phyloP scores from a whole-genome alignment of 2,888 invertebrate genomes.

The Mycalesis mineus region DNA sequence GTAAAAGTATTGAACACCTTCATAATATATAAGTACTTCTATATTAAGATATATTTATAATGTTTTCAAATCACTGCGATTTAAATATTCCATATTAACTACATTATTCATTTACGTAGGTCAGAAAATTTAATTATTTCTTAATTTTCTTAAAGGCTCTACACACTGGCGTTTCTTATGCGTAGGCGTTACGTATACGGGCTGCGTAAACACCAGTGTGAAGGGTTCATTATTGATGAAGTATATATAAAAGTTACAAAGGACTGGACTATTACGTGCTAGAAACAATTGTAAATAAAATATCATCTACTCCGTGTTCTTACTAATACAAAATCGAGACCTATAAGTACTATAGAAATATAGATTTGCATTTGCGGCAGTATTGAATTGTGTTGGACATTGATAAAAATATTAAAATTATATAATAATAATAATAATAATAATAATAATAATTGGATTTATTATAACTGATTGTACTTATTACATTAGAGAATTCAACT shows the following conservation, averaged over 20 bases:
- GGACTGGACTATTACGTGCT: slow-evolving; percentile 18
- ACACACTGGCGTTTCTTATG: too few species aligned
- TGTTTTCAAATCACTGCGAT: slow-evolving; percentile 30
- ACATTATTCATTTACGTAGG: slow-evolving; percentile 18
- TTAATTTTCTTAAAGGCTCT: background rate
- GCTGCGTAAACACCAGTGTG: too few species aligned
- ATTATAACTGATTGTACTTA: slow-evolving; percentile 66
- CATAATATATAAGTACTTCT: slow-evolving; percentile 11
- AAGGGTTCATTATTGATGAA: background rate
- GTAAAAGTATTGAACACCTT: slow-evolving; percentile 32
- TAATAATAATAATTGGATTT: slow-evolving; percentile 12
- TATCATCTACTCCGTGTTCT: slow-evolving; percentile 8
- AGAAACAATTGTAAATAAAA: slow-evolving; percentile 21
- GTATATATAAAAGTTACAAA: slow-evolving; percentile 18
- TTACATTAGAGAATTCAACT: slow-evolving; percentile 61
- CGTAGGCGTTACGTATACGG: too few species aligned
- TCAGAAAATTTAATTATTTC: background rate
- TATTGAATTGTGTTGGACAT: slow-evolving; percentile 19
- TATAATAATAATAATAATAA: slow-evolving; percentile 12
- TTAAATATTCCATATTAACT: slow-evolving; percentile 18
- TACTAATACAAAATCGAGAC: slow-evolving; percentile 13
- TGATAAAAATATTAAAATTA: slow-evolving; percentile 23
- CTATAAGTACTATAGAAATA: slow-evolving; percentile 7
- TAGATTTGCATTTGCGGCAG: slow-evolving; percentile 21
- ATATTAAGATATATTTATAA: slow-evolving; percentile 7